Base-by-base conservation (phyloP, 2,113 vertebrate genomes). In the Riparia riparia region DNA sequence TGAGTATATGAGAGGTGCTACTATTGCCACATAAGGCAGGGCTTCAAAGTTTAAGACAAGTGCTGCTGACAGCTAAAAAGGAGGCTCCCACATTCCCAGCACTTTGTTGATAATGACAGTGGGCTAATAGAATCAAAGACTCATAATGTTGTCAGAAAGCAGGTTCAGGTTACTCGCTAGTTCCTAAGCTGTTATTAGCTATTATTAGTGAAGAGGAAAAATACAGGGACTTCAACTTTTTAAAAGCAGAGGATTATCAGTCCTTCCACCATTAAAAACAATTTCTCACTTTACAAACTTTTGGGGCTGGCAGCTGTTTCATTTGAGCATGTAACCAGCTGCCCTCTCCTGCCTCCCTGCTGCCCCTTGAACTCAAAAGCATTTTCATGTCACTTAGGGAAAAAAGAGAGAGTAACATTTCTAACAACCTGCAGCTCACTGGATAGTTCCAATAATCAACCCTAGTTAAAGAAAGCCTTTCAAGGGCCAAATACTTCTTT, bases 331-430 rank as follows among this genome's bases (percentile, higher is more conserved):
- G 77, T 84, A 93, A 95, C 87, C 94, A 97, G 97, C 97, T 97
- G 97, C 97, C 96, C 89, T 93, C 88, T 93, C 72, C 89, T 96
- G 85, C 92, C 69, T 94, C 77, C 68, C 85, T 82, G 91, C 92
- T 96, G 96, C 96, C 96, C 97, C 97, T 96, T 97, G 96, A 97
- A 97, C 96, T 95, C 94, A 84, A 95, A 97, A 96, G 95, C 85
- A 97, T 95, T 97, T 97, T 97, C 94, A 94, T 88, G 96, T 96
- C 96, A 97, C 95, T 91, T 86, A 61, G 77, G 71, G 79, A 94
- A 93, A 86, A 84, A 63, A 88, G 10, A 66, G 26, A 88, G 64
- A 95, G 71, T 51, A 97, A 95, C 34, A 9, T 95, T 97, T 97
- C 88, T 94, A 97, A 96, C 91, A 89, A 96, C 91, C 94, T 94